Evolutionary conservation across 2,113 vertebrate species (phyloP), one percentile per base, ranked within the genome.

Genomic region (Gambusia holbrooki): DNA sequence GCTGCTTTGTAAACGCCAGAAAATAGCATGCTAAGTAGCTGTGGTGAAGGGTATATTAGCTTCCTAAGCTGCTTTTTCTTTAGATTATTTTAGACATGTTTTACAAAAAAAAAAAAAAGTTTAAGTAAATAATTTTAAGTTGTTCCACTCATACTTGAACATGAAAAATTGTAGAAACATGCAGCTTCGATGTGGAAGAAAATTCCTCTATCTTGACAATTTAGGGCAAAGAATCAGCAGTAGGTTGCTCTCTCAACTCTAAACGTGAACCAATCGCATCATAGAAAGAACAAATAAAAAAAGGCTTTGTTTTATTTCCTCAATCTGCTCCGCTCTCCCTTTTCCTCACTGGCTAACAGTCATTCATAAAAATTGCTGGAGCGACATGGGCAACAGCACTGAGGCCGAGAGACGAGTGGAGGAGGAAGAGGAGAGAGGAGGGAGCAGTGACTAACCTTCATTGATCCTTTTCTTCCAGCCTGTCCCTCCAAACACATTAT

Each of bases 281-380:
- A 58, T n/a, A 6, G 3, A 58, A 58, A 54, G 7, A 58, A 58
- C 51, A n/a, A n/a, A 10, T 17, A 51, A 25, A 10, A 54, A 9
- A n/a, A 11, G 2, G 7, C 0, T 58, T 58, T n/a, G n/a, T n/a
- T 58, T 58, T 25, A 11, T 1, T 3, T 27, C 27, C 51, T 33
- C 30, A 40, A 72, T 35, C 33, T 12, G 62, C 19, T 48, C 66
- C 75, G 65, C 71, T 54, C 63, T 80, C 78, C 76, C 70, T 66
- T 77, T 51, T 66, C 28, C 48, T 77, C 48, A 6, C 68, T 32
- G 64, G 61, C 73, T 29, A 32, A 71, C 79, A 71, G 48, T 64
- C 87, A 87, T 88, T 88, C 87, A 86, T 84, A 78, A 85, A 87
- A 84, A 79, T 17, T 29, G 69, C 75, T 29, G 25, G 62, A 81